These are phyloP conservation scores for Prochilodus magdalenae DNA, from an alignment of 2,113 vertebrate genomes.

Conservation along the genomic window DNA sequence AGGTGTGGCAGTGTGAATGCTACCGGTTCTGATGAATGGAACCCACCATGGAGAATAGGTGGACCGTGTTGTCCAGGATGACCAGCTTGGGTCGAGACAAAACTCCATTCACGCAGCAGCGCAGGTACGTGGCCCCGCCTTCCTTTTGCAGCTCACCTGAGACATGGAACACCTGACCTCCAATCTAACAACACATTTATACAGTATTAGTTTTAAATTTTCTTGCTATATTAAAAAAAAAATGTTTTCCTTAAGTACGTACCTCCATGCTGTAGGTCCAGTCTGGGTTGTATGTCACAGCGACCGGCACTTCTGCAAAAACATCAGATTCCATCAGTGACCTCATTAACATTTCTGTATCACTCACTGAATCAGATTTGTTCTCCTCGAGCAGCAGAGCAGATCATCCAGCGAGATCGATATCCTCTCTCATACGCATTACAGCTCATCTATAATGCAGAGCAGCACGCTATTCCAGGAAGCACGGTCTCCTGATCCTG, in stretches of 20 bases:
- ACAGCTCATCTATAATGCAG: conserved; percentile 39
- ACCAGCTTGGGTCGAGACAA: conserved; percentile 85
- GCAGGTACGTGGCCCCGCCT: conserved; percentile 79
- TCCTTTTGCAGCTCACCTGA: conserved; percentile 82
- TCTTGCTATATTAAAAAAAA: too few species aligned
- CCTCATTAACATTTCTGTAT: not conserved
- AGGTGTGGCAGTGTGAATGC: too few species aligned
- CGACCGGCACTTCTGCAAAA: conserved; percentile 82
- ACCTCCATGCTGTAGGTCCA: conserved; percentile 94
- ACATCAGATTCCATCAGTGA: conserved; percentile 18
- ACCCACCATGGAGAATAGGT: conserved; percentile 89
- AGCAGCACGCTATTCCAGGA: conserved; percentile 30
- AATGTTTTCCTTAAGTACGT: conserved; percentile 21
- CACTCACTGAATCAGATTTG: not conserved
- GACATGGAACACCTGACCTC: conserved; percentile 78
- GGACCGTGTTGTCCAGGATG: conserved; percentile 84
- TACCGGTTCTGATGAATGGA: not conserved
- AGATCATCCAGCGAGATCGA: not conserved
- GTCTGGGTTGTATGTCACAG: conserved; percentile 83
- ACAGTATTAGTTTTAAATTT: too few species aligned
- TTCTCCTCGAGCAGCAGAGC: not conserved
- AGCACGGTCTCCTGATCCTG: not conserved
- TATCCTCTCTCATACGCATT: conserved; percentile 17
- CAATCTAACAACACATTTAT: conserved; percentile 74
- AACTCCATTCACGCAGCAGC: conserved; percentile 84